Base-by-base conservation (phyloP, 23 tunicate species). In the Clavelina lepadiformis region DNA sequence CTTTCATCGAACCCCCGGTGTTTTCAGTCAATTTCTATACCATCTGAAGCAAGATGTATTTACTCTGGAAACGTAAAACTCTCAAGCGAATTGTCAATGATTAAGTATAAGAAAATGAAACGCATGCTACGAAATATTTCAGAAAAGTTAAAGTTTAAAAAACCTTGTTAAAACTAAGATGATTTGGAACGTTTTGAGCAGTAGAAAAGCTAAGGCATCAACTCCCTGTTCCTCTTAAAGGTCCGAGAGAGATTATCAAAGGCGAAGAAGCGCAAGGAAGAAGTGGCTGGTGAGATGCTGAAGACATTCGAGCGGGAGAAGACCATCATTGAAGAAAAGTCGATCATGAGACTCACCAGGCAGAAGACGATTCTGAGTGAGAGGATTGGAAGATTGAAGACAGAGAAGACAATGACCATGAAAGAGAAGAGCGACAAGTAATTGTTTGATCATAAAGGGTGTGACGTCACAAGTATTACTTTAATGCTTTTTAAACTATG, bases 291-390 rank as follows among this genome's bases (percentile, higher is more conserved):
- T 28, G 21, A 71, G 58, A 35, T 75, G 24, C 24, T 71, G 23
- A 33, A 41, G 15, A 37, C 33, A 22, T 45, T 59, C 60, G 55
- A 66, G 24, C 76, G 96, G 20, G 87, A 88, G 68, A 73, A 74
- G 68, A 88, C 96, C 8, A 73, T 88, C 25, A 38, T 84, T 21
- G 30, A 58, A 15, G 82, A 76, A 63, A 62, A 55, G 67, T 70
- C 62, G 59, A 67, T 61, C 36, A 28, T 37, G 61, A 54, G 54
- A 6, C 53, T 84, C 66, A 46, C 63, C 28, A 38, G 95, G 56
- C 95, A 86, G 65, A 78, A 86, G 78, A 86, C 95, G 29, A 66
- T 77, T 68, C 59, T 89, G 65, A 31, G 54, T 3, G 83, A 81
- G 11, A 62, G 89, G 44, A 46, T 89, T 29, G 20, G 20, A 11